Evolutionary conservation across 1,140 invertebrate genomes (phyloP), one percentile per base, ranked within the genome.

Genomic region (Diabrotica virgifera): DNA sequence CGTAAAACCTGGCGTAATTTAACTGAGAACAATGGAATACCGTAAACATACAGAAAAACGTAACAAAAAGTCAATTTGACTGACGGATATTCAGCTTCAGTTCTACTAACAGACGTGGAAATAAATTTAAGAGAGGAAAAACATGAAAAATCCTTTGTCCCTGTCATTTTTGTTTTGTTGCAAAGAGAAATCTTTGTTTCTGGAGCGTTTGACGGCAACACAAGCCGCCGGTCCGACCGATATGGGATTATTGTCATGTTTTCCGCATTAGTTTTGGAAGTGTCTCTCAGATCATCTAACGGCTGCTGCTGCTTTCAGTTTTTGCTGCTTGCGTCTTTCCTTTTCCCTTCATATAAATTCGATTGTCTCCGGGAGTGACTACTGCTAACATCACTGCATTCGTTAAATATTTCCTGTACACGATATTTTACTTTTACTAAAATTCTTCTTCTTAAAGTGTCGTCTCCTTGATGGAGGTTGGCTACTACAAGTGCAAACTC

Each of bases 101-200:
- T 36, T 57, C 55, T 57, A 36, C 55, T 57, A 57, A 57, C 55
- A 57, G 36, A 57, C 55, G 55, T 36, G n/a, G 52, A 36, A 36
- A 57, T n/a, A 57, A 36, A 57, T 36, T 36, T 57, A 36, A 36
- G 36, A 57, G 36, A 36, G 55, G 36, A 12, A 36, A 57, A 57
- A 57, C 12, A 57, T 36, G 36, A 36, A 57, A 57, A 57, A 57
- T 57, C 55, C 55, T 37, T 57, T 57, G 55, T 57, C 55, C 24
- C 55, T 57, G 5, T 36, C 55, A 57, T 57, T 57, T 57, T 57
- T 57, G 36, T 57, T 57, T 57, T 57, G 55, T 57, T 57, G 24
- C 55, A 10, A 36, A 46, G 36, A 13, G 55, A n/a, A 24, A 57
- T 36, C 55, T 57, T 57, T 57, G 55, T 57, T 57, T 57, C 12